Evolutionary conservation across 2,113 vertebrate species (phyloP), one percentile per base, ranked within the genome.

Genomic region (Pteronura brasiliensis): DNA sequence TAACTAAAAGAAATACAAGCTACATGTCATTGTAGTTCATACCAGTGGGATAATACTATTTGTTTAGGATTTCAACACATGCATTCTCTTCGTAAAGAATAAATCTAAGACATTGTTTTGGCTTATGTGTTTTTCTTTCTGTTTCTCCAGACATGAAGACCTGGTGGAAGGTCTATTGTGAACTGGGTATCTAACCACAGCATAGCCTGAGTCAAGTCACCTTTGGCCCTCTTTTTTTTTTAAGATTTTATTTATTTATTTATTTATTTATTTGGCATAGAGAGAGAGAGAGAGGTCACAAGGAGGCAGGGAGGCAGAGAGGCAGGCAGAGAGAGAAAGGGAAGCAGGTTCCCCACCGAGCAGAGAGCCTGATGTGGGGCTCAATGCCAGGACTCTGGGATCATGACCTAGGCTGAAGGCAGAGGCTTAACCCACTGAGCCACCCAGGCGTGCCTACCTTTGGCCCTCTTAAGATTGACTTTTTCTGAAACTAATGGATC

Each of bases 171-270:
- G 9, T 10, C 12, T 72, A 0, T 10, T 18, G 21, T 52, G 67
- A 83, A 27, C 49, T 72, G 23, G 6, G 3, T 39, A 13, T 44
- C 17, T 79, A 20, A 49, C 57, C 5, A 39, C 1, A 49, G 14
- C 3, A 39, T 6, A 13, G 1, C 18, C 5, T 63, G 1, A n/a
- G 23, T 14, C 6, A 34, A 20, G 3, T n/a, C 20, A 61, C 1
- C 0, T 34, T 52, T n/a, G 27, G 0, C 12, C 21, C 7, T 90
- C 12, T 10, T 6, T 47, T 47, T 49, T 47, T 47, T 47, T 47
- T n/a, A n/a, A n/a, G n/a, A n/a, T 49, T 49, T 49, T 49, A 13
- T 49, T 49, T 49, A 49, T 49, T 49, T 49, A 49, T 49, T 49
- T 49, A 49, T 47, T 47, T 47, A 47, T 49, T 49, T 49, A 49